Percentiles rank a stretch among this genome's conserved stretches.
Conservation (phyloP, 2,888 invertebrate species). For the Chironomus riparius region DNA sequence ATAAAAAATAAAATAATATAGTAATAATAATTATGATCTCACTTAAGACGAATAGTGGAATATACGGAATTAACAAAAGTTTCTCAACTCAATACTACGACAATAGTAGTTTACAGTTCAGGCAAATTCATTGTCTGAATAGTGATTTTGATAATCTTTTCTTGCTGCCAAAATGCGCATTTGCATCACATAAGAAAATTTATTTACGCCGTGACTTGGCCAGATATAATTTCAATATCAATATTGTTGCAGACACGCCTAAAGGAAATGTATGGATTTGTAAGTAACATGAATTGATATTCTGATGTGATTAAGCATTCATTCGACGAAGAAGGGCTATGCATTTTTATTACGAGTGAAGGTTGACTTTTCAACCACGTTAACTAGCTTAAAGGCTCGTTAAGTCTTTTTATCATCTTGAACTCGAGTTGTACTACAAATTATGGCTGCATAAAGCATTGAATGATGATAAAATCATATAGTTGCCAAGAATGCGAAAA, state of each 20-base stretch:
- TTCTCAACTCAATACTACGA: neutral
- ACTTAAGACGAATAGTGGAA: neutral
- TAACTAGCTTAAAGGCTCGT: no score
- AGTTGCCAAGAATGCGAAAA: no score
- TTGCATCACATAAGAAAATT: constrained; percentile 6
- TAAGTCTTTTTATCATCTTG: no score
- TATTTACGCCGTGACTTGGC: constrained; percentile 11
- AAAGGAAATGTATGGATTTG: constrained; percentile 27
- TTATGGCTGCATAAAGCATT: no score
- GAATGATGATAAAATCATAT: no score
- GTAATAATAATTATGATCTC: constrained; percentile 18
- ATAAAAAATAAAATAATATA: neutral
- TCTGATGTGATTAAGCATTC: neutral
- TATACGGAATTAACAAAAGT: neutral
- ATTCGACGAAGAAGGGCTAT: no score
- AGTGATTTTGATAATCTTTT: constrained; percentile 23
- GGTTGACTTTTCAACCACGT: no score
- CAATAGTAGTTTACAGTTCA: neutral
- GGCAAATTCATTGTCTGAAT: neutral
- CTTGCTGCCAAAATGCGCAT: constrained; percentile 17
- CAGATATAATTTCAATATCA: constrained; percentile 24
- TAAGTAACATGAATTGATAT: neutral
- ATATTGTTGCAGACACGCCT: constrained; percentile 23
- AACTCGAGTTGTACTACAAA: no score
- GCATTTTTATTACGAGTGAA: no score